Base-by-base conservation (phyloP, 2,113 vertebrate species). In the Gavia stellata region DNA sequence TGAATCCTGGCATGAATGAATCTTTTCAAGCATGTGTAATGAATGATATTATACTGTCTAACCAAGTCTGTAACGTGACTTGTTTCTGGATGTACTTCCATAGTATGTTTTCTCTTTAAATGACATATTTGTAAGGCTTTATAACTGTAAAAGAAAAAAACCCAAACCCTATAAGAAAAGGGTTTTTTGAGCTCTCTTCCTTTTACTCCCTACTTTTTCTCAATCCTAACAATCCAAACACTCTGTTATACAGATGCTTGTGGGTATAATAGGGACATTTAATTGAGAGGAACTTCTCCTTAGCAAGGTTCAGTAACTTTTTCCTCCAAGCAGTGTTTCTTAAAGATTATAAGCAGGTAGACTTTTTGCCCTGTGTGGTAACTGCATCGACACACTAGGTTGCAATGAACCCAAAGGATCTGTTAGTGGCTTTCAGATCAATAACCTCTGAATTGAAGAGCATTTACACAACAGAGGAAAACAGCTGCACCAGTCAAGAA, bases 1-100 rank as follows among this genome's bases (percentile, higher is more conserved):
- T 93, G 74, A 77, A 93, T 81, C 53, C 52, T 88, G 72, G 67
- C 49, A 86, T 92, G 75, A 83, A 96, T 70, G 36, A 93, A 94
- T 86, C 68, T 92, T 90, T 73, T 94, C 70, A 95, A 88, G 63
- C 79, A 49, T 71, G 24, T 53, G n/a, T 93, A 84, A 79, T 91
- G 70, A 96, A 88, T 38, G 59, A 91, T 87, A 88, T 94, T 86
- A 33, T 40, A 59, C 63, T 79, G 19, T 52, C 82, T 79, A 82
- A 71, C 31, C 44, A 10, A 94, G 38, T 50, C 85, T 79, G 61
- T 58, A 88, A 81, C 13, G 28, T 93, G 79, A 93, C 84, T 79
- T 90, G 72, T 44, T 93, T 94, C 86, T 67, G 90, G 67, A 93
- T 79, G 50, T 29, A 82, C 70, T 58, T 65, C 17, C 77, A 68